Base-by-base conservation (phyloP, 2,888 invertebrate genomes). In the Melitaea athalia region DNA sequence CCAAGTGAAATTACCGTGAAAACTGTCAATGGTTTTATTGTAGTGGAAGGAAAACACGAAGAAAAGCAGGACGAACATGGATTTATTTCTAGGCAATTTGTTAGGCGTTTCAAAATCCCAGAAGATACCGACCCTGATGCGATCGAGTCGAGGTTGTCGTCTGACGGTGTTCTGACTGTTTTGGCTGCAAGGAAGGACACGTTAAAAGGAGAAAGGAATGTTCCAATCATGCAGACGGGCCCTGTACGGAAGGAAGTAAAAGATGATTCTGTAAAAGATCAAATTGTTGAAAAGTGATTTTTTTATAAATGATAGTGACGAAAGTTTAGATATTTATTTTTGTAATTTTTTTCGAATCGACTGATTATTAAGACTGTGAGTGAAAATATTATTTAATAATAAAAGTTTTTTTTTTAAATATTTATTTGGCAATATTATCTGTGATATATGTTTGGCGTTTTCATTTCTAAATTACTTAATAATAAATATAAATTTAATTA, bases 1-100 rank as follows among this genome's bases (percentile, higher is more conserved):
- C 97, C 97, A 0, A 94, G 95, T 53, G 97, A 97, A 85, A 94
- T 97, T 43, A 93, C 94, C 0, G 96, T 97, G 0, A 97, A 96
- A 83, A 95, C 95, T 0, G 92, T 94, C 0, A 95, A 96, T 67
- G 94, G 95, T 59, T 93, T 85, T 59, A 94, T 97, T 10, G 92
- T 96, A 0, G 93, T 96, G 14, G 96, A 97, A 83, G 97, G 95
- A 0, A 96, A 95, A 80, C 97, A 97, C 78, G 96, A 96, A 76
- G 97, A 97, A 76, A 95, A 95, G 76, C 94, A 94, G 73, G 96
- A 96, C 75, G 95, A 95, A 47, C 95, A 96, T 77, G 96, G 97
- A 0, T 95, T 93, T 73, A 94, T 97, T 63, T 95, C 96, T 0
- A 93, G 96, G 59, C 96, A 97, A 76, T 96, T 97, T 76, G 91